Conservation (phyloP, 2,113 vertebrate species). For the Xyrauchen texanus region DNA sequence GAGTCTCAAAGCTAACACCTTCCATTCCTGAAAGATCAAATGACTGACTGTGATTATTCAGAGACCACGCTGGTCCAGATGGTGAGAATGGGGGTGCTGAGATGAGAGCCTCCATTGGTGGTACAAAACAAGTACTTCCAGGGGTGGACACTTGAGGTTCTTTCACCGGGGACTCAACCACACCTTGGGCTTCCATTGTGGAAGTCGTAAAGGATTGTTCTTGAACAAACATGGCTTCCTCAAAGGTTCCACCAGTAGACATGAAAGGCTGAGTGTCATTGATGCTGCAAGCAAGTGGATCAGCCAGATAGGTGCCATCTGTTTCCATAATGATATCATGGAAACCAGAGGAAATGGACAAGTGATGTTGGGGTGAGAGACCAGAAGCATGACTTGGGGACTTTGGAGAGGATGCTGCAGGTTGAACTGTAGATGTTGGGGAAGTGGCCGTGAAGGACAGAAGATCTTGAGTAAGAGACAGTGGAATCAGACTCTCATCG, state of each 20-base stretch:
- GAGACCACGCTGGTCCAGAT: constrained; percentile 69
- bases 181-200: constrained; percentile 19
- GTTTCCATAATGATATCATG: constrained; percentile 61
- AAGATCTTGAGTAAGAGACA: constrained; percentile 62
- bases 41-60: constrained; percentile 59
- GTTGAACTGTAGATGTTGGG: constrained; percentile 61
- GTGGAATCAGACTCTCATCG: constrained; percentile 58
- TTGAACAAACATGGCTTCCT: constrained; percentile 60
- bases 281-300: constrained; percentile 12
- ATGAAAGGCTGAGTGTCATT: constrained; percentile 28
- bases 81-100: constrained; percentile 68
- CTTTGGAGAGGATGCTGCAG: constrained; percentile 60
- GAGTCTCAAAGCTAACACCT: constrained; percentile 59
- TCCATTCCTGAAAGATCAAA: constrained; percentile 60
- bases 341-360: constrained; percentile 43
- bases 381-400: constrained; percentile 41
- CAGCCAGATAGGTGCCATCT: constrained; percentile 49
- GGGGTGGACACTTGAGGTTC: constrained; percentile 63
- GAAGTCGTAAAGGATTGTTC: constrained; percentile 51
- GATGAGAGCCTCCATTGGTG: constrained; percentile 58
- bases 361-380: constrained; percentile 30
- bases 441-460: constrained; percentile 53
- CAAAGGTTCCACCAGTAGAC: constrained; percentile 51
- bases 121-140: constrained; percentile 45
- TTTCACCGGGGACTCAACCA: constrained; percentile 15